Conservation (phyloP, 2,797 vertebrate genomes). For the Coccyzus lansbergi region DNA sequence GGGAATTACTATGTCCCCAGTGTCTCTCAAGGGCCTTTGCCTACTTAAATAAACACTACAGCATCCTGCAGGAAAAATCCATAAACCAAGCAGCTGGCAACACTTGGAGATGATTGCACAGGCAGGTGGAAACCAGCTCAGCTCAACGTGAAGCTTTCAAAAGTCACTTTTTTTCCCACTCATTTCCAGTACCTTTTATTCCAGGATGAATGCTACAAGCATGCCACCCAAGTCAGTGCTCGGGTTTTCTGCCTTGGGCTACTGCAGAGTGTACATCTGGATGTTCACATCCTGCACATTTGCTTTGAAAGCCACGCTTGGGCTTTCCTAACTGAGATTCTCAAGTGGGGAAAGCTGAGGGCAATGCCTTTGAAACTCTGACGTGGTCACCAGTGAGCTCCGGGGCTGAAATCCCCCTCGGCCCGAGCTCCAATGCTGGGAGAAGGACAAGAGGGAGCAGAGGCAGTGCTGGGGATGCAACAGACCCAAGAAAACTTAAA, state of each 20-base stretch:
- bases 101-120: not conserved
- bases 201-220: not conserved
- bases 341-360: not conserved
- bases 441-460: not conserved
- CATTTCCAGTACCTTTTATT: not conserved
- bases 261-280: not conserved
- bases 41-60: not conserved
- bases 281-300: not conserved
- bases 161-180: not conserved
- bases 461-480: not conserved
- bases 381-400: not conserved
- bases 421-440: not conserved
- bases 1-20: not conserved
- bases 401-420: not conserved
- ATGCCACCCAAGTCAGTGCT: not conserved
- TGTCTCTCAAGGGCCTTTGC: not conserved
- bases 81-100: not conserved
- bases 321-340: not conserved
- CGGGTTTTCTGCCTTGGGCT: not conserved
- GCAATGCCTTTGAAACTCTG: not conserved
- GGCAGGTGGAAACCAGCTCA: not conserved
- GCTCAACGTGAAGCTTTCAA: not conserved
- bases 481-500: not conserved
- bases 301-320: not conserved
- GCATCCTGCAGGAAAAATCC: not conserved